Base-by-base conservation (phyloP, 2,888 invertebrate genomes). In the Enoplolaimus lenunculus region DNA sequence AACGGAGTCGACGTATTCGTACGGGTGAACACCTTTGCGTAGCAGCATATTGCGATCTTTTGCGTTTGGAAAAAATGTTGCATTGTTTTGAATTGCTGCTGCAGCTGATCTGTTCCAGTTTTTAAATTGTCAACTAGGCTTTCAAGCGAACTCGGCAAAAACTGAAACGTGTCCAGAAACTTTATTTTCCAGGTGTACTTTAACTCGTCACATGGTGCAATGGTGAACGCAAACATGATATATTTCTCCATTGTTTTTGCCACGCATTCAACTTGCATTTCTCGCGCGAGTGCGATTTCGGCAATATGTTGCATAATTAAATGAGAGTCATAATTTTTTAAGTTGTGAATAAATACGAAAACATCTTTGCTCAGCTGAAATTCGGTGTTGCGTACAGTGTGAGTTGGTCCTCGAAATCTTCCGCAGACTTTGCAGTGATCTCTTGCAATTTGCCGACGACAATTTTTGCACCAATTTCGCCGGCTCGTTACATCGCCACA, bases 261-360 rank as follows among this genome's bases (percentile, higher is more conserved):
- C 7, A 62, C 16, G 28, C 64, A 62, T 30, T 62, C 33, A 30
- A 62, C 16, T 13, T n/a, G 7, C 7, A 62, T 16, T 7, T 13
- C 64, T 7, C 16, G 64, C 7, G 7, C 7, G 7, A 16, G 7
- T 13, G 64, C 64, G 29, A 31, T 13, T 16, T 7, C 7, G 16
- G 13, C 64, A 62, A 62, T 62, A 16, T 62, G 64, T 62, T 62
- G 64, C 64, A 62, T 62, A 62, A 62, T 62, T 28, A 62, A 31
- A 28, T 62, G 64, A 31, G 7, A 7, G 28, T 62, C 64, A 62
- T 62, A 62, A 13, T 28, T 7, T 62, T 31, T 62, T 31, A 62
- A 62, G 64, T 62, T 62, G 28, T 62, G 7, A 16, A 62, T 7
- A 62, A 62, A 28, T 31, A 62, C 64, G 33, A 7, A 28, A 16